Percentiles rank a stretch among this genome's conserved stretches.
phyloP scores from a whole-genome alignment of 2,113 vertebrate genomes.

The Psilopsiagon aymara region DNA sequence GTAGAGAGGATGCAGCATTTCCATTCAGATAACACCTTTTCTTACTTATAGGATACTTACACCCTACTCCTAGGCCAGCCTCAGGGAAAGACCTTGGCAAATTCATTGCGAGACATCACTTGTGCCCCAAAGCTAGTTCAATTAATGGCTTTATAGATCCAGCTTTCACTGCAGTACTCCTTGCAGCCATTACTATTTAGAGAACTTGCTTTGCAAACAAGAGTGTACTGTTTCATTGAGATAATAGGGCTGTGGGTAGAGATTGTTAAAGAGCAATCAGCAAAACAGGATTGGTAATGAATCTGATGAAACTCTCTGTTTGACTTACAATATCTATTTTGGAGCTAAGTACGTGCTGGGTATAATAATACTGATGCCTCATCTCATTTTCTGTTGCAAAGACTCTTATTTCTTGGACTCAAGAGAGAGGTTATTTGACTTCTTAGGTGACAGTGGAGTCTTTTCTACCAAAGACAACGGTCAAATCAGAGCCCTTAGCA shows the following conservation, averaged over 20 bases:
- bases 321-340: slow-evolving; percentile 63
- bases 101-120: not conserved
- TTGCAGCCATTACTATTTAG: slow-evolving; percentile 45
- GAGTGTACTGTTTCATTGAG: slow-evolving; percentile 54
- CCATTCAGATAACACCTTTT: not conserved
- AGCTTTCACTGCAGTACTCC: slow-evolving; percentile 21
- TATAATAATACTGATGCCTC: slow-evolving; percentile 41
- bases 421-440: not conserved
- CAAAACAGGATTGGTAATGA: slow-evolving; percentile 66
- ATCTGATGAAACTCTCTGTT: slow-evolving; percentile 64
- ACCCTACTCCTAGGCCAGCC: not conserved
- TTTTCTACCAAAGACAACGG: not conserved
- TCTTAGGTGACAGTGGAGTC: not conserved
- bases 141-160: slow-evolving; percentile 38
- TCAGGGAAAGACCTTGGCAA: not conserved
- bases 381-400: slow-evolving; percentile 31
- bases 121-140: slow-evolving; percentile 38
- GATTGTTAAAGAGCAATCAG: slow-evolving; percentile 66
- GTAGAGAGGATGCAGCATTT: not conserved
- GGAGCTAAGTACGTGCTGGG: slow-evolving; percentile 45
- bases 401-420: not conserved
- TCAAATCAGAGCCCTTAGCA: not conserved
- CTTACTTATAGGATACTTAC: not conserved
- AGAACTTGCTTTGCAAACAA: slow-evolving; percentile 66
- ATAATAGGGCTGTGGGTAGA: slow-evolving; percentile 60